A percentile compares a stretch with the other conserved stretches of the same genome.
Evolutionary conservation across 2,888 invertebrate species (phyloP).

Genomic region (Eupeodes luniger): DNA sequence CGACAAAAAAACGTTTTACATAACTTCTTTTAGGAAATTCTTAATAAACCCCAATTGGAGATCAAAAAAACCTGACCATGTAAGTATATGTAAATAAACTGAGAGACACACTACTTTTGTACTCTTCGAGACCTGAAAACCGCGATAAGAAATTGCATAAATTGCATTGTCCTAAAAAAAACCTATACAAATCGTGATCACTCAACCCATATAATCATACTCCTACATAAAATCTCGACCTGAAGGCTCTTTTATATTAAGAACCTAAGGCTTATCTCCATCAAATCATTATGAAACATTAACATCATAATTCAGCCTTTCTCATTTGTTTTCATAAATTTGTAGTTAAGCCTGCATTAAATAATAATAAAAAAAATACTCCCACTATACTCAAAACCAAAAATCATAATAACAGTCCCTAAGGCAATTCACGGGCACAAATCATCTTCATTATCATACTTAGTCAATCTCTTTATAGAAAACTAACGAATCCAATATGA

Average conservation of each 20-base stretch:
- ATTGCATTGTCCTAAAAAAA: neutral
- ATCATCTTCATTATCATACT: slow-evolving; percentile 10
- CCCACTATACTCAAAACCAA: neutral
- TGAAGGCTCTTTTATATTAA: neutral
- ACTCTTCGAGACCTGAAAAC: no score
- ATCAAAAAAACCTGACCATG: no score
- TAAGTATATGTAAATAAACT: no score
- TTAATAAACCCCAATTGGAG: no score
- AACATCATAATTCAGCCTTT: neutral
- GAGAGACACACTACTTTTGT: no score
- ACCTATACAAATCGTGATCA: slow-evolving; percentile 1
- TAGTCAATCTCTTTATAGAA: neutral
- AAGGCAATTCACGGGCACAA: neutral
- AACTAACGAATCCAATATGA: neutral
- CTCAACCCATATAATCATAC: no score
- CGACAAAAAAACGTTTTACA: no score
- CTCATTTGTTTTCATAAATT: slow-evolving; percentile 15
- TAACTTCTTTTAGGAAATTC: no score
- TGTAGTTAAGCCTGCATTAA: neutral
- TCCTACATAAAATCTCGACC: neutral
- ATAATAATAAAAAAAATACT: neutral
- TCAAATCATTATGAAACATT: neutral
- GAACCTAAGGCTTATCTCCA: neutral
- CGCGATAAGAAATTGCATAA: no score
- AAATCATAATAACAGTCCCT: slow-evolving; percentile 6